Conservation (phyloP, 2,113 vertebrate genomes). For the Camelus dromedarius region DNA sequence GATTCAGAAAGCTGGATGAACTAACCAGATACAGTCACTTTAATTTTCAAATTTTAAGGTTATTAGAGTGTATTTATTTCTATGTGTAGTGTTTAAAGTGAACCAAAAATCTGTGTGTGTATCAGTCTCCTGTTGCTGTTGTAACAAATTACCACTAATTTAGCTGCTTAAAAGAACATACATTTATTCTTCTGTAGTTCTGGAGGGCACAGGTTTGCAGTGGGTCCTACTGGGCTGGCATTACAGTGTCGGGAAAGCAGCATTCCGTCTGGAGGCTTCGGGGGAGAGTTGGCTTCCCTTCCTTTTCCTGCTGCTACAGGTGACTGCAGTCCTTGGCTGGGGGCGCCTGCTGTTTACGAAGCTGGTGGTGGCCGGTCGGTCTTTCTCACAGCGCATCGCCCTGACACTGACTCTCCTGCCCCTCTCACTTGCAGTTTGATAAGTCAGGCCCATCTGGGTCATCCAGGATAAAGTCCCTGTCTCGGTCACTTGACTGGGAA, state of each 20-base stretch:
- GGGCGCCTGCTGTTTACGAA: too few relatives aligned
- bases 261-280: background rate
- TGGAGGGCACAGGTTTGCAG: background rate
- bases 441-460: background rate
- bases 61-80: background rate
- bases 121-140: background rate
- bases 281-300: too few relatives aligned
- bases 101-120: background rate
- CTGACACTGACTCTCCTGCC: background rate
- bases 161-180: background rate
- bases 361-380: background rate
- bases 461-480: background rate
- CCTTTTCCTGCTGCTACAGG: background rate
- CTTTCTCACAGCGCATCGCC: background rate
- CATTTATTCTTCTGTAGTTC: background rate
- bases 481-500: background rate
- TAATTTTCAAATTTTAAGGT: background rate
- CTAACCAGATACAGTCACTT: background rate
- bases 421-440: background rate
- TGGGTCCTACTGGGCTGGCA: background rate
- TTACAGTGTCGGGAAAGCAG: too few relatives aligned
- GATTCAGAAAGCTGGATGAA: conserved; percentile 32
- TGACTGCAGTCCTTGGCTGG: background rate
- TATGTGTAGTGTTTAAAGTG: background rate
- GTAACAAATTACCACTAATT: background rate